Percentiles rank a stretch among this genome's conserved stretches.
phyloP scores from a whole-genome alignment of 2,888 invertebrate genomes.

The Epicampocera succincta region DNA sequence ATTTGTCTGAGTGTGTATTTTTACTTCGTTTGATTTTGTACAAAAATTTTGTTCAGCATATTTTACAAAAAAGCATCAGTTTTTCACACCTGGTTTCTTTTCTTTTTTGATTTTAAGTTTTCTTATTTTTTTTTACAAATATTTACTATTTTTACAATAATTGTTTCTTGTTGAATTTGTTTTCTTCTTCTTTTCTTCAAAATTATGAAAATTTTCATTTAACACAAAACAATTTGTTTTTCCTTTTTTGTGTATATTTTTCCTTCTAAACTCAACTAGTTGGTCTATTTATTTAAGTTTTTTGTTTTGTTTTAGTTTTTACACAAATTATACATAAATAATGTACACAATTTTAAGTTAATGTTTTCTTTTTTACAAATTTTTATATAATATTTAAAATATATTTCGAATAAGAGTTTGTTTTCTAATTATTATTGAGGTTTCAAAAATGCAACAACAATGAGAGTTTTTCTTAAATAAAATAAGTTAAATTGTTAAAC shows the following conservation, averaged over 20 bases:
- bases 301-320: conserved; percentile 45
- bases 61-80: conserved; percentile 64
- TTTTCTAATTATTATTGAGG: conserved; percentile 5
- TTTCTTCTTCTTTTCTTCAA: conserved; percentile 38
- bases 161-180: conserved; percentile 31
- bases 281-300: conserved; percentile 59
- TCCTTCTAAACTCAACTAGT: conserved; percentile 47
- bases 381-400: conserved; percentile 15
- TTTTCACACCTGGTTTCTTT: conserved; percentile 26
- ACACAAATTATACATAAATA: conserved; percentile 65
- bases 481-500: conserved; percentile 26
- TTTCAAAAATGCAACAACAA: conserved; percentile 56
- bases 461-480: too few relatives aligned
- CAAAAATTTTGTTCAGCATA: conserved; percentile 57
- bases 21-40: conserved; percentile 39
- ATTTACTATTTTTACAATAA: conserved; percentile 65
- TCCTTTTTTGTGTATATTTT: conserved; percentile 18
- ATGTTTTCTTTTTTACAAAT: conserved; percentile 51
- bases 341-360: conserved; percentile 55
- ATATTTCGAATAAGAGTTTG: conserved; percentile 13
- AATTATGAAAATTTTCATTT: conserved; percentile 53
- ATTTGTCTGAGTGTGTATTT: conserved; percentile 29
- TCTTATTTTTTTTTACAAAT: conserved; percentile 59
- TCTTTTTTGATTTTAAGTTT: conserved; percentile 1
- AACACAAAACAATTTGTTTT: conserved; percentile 35